These are phyloP conservation scores for Trogon surrucura DNA, from an alignment of 2,113 vertebrate species.

Conservation along the genomic window DNA sequence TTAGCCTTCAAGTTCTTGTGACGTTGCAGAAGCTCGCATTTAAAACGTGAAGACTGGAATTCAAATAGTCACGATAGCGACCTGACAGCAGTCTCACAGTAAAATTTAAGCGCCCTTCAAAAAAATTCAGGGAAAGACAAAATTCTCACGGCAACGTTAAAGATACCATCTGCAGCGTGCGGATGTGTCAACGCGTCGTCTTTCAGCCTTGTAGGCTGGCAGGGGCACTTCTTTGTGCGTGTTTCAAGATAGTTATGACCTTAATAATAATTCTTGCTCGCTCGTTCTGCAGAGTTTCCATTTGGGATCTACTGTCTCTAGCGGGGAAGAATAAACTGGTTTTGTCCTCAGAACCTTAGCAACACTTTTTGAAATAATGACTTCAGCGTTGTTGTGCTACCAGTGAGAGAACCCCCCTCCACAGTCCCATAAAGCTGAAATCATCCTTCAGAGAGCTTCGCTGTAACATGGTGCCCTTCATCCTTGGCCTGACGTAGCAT, in stretches of 20 bases:
- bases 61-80: background rate
- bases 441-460: background rate
- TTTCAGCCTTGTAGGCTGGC: background rate
- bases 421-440: background rate
- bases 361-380: background rate
- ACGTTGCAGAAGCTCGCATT: background rate
- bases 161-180: background rate
- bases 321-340: background rate
- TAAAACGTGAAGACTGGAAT: background rate
- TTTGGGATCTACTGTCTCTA: background rate
- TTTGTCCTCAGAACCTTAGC: background rate
- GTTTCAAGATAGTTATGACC: background rate
- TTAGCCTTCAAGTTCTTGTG: background rate
- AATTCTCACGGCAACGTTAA: background rate
- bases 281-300: background rate
- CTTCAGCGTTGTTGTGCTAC: background rate
- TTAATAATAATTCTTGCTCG: background rate
- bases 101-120: background rate
- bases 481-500: background rate
- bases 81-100: background rate
- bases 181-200: background rate
- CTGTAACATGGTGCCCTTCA: background rate
- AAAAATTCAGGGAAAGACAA: background rate
- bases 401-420: background rate
- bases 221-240: background rate